Base-by-base conservation (phyloP, 1,140 invertebrate genomes). In the Acromyrmex charruanus region DNA sequence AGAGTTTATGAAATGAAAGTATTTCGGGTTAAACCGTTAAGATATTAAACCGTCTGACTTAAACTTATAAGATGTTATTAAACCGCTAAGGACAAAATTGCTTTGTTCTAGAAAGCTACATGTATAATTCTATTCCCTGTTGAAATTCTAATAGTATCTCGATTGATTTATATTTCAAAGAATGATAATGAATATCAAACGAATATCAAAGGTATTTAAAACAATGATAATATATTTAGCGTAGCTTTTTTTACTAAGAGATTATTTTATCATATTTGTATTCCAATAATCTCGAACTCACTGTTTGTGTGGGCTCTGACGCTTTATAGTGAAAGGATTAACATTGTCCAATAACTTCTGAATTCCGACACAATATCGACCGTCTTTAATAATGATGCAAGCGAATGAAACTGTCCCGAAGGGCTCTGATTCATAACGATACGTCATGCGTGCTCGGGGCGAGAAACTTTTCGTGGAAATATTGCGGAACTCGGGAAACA, bases 401-500 rank as follows among this genome's bases (percentile, higher is more conserved):
- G 55, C 69, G 80, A 72, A 84, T 84, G 44, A 84, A 74, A 84
- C 80, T 74, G 69, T 75, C 79, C 80, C 55, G n/a, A 63, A 75
- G 80, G 69, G 69, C 69, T 75, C 80, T 63, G 80, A 84, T 84
- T 84, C 80, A 75, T 84, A 84, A 84, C 80, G 69, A 84, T 84
- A 84, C 80, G 49, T 80, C 77, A 80, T 49, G 68, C 80, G 80
- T 75, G 80, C 39, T 61, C 69, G 69, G 80, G 80, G 69, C 55
- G 69, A 84, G 80, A 84, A 84, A 84, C 69, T 84, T 63, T 58
- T 74, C 80, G 69, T 84, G 55, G 80, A 84, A 84, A 84, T 84
- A 84, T 68, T 69, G 51, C 72, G 65, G 12, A 79, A 39, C 79
- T 90, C 79, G 80, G 80, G 69, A 89, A 81, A 88, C 81, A 86